Evolutionary conservation across 2,888 invertebrate species (phyloP), one percentile per base, ranked within the genome.

Genomic region (Brachylomia viminalis): DNA sequence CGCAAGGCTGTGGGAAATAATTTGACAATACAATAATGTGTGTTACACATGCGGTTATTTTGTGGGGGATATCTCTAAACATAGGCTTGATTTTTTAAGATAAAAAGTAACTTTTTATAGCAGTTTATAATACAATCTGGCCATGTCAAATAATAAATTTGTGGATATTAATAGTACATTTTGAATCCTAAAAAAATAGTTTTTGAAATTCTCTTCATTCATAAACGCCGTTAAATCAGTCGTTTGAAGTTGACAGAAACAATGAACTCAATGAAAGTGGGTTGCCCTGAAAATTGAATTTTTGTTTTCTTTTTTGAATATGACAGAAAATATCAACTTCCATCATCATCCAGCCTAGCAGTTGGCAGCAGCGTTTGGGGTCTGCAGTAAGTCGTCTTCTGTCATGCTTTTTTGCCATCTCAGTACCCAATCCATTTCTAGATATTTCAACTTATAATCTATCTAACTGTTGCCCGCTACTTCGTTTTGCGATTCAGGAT

Each of bases 1-100:
- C 90, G 87, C 93, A 93, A 94, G 94, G 93, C 91, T 93, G 88
- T 94, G 94, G 92, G 94, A 94, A 93, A 80, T 80, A 72, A 80
- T 89, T 85, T 80, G 87, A 89, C 88, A 89, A 90, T 86, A 93
- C 92, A 92, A 93, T 92, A 82, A 83, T 56, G 30, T 49, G 83
- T 58, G 80, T 5, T 83, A 54, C 66, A 82, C 87, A 86, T 84
- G 74, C 72, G 75, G 58, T 65, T 61, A 66, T 70, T 62, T 71
- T 59, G 69, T 77, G 20, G 58, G 62, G 70, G 90, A 92, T 88
- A 84, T 75, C 68, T 90, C 88, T 77, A 13, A 65, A 71, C 87
- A 89, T 89, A 84, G 69, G 11, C 2, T 45, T 67, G 5, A n/a
- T 17, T 59, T 30, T 4, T 38, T 4, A 38, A 38, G 38, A 42